Conservation (phyloP, 1,140 invertebrate genomes). For the Rhysida immarginata region DNA sequence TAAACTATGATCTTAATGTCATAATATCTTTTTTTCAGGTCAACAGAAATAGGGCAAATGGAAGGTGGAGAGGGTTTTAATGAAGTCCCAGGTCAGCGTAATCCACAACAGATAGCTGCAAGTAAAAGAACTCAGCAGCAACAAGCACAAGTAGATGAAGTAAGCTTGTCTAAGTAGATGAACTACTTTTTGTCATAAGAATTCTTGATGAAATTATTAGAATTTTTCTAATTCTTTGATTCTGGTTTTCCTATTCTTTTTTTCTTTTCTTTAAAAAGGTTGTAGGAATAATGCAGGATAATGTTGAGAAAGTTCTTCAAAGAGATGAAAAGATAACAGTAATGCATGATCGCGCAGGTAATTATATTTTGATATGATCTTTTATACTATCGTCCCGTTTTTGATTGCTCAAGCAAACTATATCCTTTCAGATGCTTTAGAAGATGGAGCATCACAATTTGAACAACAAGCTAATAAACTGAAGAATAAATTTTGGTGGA, state of each 20-base stretch:
- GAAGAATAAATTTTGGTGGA: constrained; percentile 50
- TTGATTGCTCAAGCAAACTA: not conserved
- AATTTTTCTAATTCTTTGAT: too few relatives aligned
- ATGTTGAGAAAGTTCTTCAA: constrained; percentile 23
- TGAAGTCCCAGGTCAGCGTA: not conserved
- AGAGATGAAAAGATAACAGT: constrained; percentile 20
- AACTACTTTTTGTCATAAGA: too few relatives aligned
- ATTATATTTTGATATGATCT: not conserved
- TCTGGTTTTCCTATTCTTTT: too few relatives aligned
- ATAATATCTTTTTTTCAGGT: not conserved
- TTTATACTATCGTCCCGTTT: not conserved
- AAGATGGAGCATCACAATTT: constrained; percentile 50
- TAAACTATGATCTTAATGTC: too few relatives aligned
- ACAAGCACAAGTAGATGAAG: constrained; percentile 20
- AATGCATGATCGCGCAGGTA: constrained; percentile 18
- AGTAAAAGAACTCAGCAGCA: not conserved
- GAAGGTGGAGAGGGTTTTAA: not conserved
- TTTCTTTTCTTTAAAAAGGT: too few relatives aligned
- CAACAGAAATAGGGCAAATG: not conserved
- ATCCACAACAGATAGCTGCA: not conserved
- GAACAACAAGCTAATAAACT: constrained; percentile 49
- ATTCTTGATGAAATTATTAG: too few relatives aligned
- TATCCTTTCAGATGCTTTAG: constrained; percentile 38
- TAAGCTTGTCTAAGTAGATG: too few relatives aligned
- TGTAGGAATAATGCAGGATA: constrained; percentile 21